Conservation (phyloP, 2,888 invertebrate genomes). For the Eulithis prunata region DNA sequence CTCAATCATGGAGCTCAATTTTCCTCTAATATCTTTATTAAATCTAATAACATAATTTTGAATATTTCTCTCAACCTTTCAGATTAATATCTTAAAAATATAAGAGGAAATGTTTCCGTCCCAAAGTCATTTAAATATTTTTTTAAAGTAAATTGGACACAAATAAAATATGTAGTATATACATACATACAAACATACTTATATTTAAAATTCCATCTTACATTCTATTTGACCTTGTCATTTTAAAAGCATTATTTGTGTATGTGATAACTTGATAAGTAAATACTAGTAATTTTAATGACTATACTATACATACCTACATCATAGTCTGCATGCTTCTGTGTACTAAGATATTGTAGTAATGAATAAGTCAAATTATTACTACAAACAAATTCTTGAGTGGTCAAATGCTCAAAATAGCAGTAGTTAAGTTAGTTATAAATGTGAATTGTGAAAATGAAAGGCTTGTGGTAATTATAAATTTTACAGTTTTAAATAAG, state of each 20-base stretch:
- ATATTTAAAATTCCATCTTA: constrained; percentile 53
- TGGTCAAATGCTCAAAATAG: constrained; percentile 67
- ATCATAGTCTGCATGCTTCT: constrained; percentile 56
- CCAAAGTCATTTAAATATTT: constrained; percentile 79
- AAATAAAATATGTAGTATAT: constrained; percentile 39
- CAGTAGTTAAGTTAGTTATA: constrained; percentile 46
- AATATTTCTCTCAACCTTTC: constrained; percentile 26
- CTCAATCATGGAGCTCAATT: constrained; percentile 43
- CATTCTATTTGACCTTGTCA: constrained; percentile 50
- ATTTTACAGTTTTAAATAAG: constrained; percentile 46
- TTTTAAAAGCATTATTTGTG: constrained; percentile 53
- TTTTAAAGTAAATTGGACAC: constrained; percentile 56
- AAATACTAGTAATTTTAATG: constrained; percentile 47
- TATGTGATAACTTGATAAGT: constrained; percentile 41
- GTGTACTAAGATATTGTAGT: constrained; percentile 50
- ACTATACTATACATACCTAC: constrained; percentile 32
- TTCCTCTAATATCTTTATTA: constrained; percentile 22
- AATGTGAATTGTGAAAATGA: constrained; percentile 63
- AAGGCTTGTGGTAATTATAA: constrained; percentile 73
- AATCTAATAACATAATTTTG: constrained; percentile 23
- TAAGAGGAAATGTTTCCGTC: constrained; percentile 79
- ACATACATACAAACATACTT: constrained; percentile 19
- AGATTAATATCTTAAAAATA: constrained; percentile 39
- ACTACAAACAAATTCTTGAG: constrained; percentile 51
- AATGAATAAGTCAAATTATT: constrained; percentile 57